Evolutionary conservation across 1,140 invertebrate genomes (phyloP), one percentile per base, ranked within the genome.

Genomic region (Lerema accius): DNA sequence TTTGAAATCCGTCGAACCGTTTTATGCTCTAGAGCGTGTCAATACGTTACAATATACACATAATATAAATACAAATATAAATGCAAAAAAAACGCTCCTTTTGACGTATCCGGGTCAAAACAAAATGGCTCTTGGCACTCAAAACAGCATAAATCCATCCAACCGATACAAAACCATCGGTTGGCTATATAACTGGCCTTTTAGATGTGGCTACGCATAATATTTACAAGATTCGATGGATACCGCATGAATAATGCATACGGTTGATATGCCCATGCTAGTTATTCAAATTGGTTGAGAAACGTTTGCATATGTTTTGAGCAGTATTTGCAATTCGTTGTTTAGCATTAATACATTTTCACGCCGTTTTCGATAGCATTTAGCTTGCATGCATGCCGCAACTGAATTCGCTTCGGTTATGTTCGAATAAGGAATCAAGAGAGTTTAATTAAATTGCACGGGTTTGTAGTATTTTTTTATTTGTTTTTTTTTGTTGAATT

Each of bases 141-240:
- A 7, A 32, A 32, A 32, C 9, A 7, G 28, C 23, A 23, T 23
- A 23, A 23, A 23, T 23, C 23, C 3, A 23, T 23, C 2, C 23
- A 23, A 7, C 9, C 3, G 28, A 32, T 32, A 32, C 6, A 32
- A 32, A 32, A 32, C 4, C 28, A 3, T 32, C 28, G 9, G 28
- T 43, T 17, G 28, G 28, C 28, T 32, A 32, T 23, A 23, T 37
- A 51, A 37, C 35, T 37, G 35, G 49, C 28, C 40, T 16, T 14
- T 16, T 43, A 14, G 15, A 43, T 43, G 43, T 23, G 43, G 43
- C 17, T 23, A 45, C 43, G 43, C 45, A 48, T 48, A 48, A 26
- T 48, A 48, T 48, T 48, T 26, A 48, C 45, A 48, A 48, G 17
- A 48, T 48, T 26, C 19, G 17, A 48, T 48, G 45, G 45, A 48